A percentile compares a stretch with the other conserved stretches of the same genome.
phyloP scores from a whole-genome alignment of 2,797 vertebrate genomes.

The Rhabdomys pumilio region DNA sequence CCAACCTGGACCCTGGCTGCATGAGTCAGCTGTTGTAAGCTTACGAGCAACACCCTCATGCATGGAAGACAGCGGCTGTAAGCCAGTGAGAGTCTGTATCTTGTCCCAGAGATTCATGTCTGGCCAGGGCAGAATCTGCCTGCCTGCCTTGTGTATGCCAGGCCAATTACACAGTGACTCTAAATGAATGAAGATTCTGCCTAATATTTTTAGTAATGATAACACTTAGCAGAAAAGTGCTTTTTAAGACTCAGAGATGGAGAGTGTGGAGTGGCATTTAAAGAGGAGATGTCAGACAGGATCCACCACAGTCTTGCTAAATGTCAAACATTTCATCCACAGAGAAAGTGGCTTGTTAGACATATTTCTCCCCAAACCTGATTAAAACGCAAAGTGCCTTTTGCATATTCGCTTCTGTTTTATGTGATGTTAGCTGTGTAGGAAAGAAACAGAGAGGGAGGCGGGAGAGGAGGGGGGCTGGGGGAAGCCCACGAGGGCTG shows the following conservation, averaged over 20 bases:
- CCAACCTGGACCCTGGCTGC: neutral
- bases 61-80: neutral
- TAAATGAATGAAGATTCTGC: constrained; percentile 23
- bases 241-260: constrained; percentile 84
- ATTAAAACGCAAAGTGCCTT: constrained; percentile 87
- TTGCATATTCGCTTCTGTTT: constrained; percentile 85
- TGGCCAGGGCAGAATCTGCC: neutral
- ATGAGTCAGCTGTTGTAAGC: neutral
- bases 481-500: fast-evolving
- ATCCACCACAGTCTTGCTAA: constrained; percentile 85
- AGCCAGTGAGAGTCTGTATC: fast-evolving
- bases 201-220: constrained; percentile 76
- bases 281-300: constrained; percentile 85
- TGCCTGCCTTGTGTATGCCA: neutral
- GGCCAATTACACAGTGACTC: neutral
- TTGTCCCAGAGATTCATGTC: neutral
- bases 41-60: fast-evolving
- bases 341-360: constrained; percentile 84
- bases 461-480: too few relatives aligned
- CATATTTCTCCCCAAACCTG: constrained; percentile 82
- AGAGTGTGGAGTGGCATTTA: constrained; percentile 88
- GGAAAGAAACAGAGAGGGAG: neutral
- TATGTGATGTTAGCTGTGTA: constrained; percentile 62
- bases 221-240: constrained; percentile 84
- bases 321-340: constrained; percentile 89